phyloP scores from a whole-genome alignment of 35 echinoderm and acorn worm genomes.

The Diadema setosum region DNA sequence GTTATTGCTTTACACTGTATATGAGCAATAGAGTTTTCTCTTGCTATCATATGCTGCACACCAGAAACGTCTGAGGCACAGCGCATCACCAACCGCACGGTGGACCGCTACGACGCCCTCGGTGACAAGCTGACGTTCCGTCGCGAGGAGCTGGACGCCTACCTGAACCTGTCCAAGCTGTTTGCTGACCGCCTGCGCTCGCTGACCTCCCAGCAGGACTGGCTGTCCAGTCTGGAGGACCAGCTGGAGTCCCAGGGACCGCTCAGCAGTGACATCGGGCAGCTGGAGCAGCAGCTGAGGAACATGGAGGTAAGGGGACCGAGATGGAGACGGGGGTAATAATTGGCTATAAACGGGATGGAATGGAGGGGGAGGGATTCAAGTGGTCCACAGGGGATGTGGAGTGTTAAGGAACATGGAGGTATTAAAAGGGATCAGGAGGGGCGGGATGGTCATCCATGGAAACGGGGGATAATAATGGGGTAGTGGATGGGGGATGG shows the following conservation, averaged over 20 bases:
- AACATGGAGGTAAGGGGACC: constrained; percentile 64
- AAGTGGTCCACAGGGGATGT: no score
- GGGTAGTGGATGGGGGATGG: no score
- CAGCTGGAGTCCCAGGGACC: constrained; percentile 77
- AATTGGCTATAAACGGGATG: no score
- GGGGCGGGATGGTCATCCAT: no score
- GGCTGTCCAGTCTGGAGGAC: constrained; percentile 50
- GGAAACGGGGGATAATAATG: no score
- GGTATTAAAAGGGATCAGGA: no score
- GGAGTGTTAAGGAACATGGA: no score
- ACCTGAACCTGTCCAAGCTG: constrained; percentile 86
- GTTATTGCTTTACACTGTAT: no score
- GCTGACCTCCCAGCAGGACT: constrained; percentile 65
- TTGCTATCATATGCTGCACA: no score
- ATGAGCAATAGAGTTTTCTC: no score
- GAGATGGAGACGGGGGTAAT: no score
- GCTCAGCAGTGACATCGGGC: constrained; percentile 75
- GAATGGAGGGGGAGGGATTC: no score
- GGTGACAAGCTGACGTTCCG: constrained; percentile 78
- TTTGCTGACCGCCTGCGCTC: constrained; percentile 64
- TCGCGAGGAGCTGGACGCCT: constrained; percentile 80
- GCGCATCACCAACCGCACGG: constrained; percentile 40
- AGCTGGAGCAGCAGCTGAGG: constrained; percentile 71
- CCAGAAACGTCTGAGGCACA: constrained; percentile 73
- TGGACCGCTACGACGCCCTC: constrained; percentile 76